Evolutionary conservation across 1,140 invertebrate species (phyloP).

Genomic region (Lordiphosa collinella): DNA sequence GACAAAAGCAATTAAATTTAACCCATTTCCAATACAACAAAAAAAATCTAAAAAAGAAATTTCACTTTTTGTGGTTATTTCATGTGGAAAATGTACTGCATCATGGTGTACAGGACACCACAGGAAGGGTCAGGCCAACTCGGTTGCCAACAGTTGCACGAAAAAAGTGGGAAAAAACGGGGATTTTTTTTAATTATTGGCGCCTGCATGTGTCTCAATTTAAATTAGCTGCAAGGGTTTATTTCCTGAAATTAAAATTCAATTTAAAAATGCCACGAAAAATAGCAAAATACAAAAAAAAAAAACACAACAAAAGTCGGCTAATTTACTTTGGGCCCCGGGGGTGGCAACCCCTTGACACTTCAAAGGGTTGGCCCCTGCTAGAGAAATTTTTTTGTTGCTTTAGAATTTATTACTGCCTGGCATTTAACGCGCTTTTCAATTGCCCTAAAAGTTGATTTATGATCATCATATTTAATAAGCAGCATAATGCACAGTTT

Average conservation of each 20-base stretch:
- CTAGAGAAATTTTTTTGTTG: slow-evolving; percentile 51
- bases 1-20: slow-evolving; percentile 78
- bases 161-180: slow-evolving; percentile 37
- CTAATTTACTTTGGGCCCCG: slow-evolving; percentile 53
- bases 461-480: slow-evolving; percentile 70
- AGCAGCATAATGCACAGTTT: slow-evolving; percentile 55
- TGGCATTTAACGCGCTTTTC: slow-evolving; percentile 62
- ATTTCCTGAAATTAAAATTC: slow-evolving; percentile 67
- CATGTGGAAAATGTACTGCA: slow-evolving; percentile 79
- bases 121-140: slow-evolving; percentile 3
- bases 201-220: slow-evolving; percentile 76
- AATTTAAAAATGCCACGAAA: slow-evolving; percentile 75
- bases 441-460: slow-evolving; percentile 77
- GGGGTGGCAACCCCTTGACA: slow-evolving; percentile 32
- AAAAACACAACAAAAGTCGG: slow-evolving; percentile 57
- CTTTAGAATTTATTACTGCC: slow-evolving; percentile 48
- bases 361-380: slow-evolving; percentile 63
- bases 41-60: slow-evolving; percentile 29
- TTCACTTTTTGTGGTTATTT: slow-evolving; percentile 74
- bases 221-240: slow-evolving; percentile 64
- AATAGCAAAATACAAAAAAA: slow-evolving; percentile 40
- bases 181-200: slow-evolving; percentile 68
- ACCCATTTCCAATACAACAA: slow-evolving; percentile 67
- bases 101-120: slow-evolving; percentile 26
- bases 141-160: slow-evolving; percentile 64